Conservation (phyloP, 2,113 vertebrate genomes). For the Chauna torquata region DNA sequence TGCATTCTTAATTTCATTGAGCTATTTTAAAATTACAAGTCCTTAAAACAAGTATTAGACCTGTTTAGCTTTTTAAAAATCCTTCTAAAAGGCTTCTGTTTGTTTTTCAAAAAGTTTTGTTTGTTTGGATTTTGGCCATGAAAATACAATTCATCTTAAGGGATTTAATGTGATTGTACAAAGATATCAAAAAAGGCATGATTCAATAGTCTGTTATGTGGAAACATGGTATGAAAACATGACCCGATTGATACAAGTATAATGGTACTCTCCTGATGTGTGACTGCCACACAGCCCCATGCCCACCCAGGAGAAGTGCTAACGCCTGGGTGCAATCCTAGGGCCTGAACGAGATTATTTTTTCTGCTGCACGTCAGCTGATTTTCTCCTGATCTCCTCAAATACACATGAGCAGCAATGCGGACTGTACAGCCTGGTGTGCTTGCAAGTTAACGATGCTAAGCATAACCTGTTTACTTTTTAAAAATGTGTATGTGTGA, state of each 20-base stretch:
- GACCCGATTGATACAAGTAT: neutral
- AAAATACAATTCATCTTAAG: neutral
- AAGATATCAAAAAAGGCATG: neutral
- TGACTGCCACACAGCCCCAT: neutral
- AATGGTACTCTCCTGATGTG: neutral
- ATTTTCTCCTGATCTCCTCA: neutral
- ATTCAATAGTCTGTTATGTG: neutral
- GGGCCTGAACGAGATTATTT: neutral
- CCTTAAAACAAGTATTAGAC: neutral
- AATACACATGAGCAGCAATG: accelerated
- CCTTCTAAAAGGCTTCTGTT: neutral
- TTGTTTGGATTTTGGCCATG: neutral
- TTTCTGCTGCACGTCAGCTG: neutral
- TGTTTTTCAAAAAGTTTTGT: neutral
- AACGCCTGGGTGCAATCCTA: neutral
- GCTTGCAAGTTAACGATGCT: neutral
- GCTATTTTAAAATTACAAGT: neutral
- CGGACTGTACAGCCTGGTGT: neutral
- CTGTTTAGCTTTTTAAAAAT: neutral
- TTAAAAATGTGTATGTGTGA: neutral
- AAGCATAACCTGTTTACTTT: neutral
- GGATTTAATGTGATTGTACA: neutral
- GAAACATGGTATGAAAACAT: neutral
- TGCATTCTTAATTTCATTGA: neutral
- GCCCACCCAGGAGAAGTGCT: neutral